phyloP scores from a whole-genome alignment of 2,797 vertebrate species.

The Odontamblyopus lacepedii region DNA sequence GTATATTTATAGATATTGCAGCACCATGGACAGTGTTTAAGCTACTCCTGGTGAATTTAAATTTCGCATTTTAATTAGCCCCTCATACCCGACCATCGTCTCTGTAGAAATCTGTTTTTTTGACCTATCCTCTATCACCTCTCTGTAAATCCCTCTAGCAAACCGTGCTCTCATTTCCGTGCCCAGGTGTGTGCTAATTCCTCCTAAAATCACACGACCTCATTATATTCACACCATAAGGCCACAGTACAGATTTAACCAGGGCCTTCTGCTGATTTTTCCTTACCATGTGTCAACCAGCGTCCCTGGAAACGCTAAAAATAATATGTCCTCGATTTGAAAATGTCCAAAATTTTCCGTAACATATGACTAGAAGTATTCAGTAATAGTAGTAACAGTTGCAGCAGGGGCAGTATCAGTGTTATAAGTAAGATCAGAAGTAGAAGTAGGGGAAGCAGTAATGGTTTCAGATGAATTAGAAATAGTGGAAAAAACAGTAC shows the following conservation, averaged over 20 bases:
- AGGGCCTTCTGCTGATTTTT: slow-evolving; percentile 1
- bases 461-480: no score
- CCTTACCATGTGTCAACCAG: slow-evolving; percentile 9
- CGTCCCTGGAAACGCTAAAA: slow-evolving; percentile 25
- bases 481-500: no score
- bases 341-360: not conserved
- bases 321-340: slow-evolving; percentile 20
- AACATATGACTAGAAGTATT: no score
- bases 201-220: slow-evolving; percentile 18
- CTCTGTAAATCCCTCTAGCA: not conserved
- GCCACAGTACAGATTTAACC: slow-evolving; percentile 8
- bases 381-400: no score
- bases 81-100: no score
- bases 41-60: no score
- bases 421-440: not conserved
- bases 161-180: not conserved
- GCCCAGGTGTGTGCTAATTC: slow-evolving; percentile 13
- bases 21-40: slow-evolving; percentile 3
- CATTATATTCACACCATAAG: slow-evolving; percentile 5
- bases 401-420: not conserved
- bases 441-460: not conserved
- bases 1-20: not conserved
- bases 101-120: no score
- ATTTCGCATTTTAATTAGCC: no score
- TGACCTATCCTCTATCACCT: not conserved